Conservation (phyloP, 2,113 vertebrate species). For the Daubentonia madagascariensis region DNA sequence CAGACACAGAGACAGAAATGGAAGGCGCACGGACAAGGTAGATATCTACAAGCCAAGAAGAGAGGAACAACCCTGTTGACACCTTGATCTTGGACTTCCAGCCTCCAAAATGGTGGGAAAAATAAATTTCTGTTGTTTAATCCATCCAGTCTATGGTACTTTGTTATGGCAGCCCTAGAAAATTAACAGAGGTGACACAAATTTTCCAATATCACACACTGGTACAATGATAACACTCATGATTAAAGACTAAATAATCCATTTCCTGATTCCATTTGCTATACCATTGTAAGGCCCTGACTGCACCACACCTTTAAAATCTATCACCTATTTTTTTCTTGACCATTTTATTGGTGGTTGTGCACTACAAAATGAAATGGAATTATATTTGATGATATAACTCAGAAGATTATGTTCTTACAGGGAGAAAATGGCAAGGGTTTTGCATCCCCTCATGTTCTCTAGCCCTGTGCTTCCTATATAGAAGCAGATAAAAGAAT, state of each 20-base stretch:
- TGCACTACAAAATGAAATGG: background rate
- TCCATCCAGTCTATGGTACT: accelerated
- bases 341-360: background rate
- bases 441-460: background rate
- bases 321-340: background rate
- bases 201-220: background rate
- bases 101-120: background rate
- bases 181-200: background rate
- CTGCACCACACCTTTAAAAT: background rate
- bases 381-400: background rate
- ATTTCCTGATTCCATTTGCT: background rate
- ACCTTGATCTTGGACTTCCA: background rate
- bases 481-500: background rate
- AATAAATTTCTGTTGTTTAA: background rate
- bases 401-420: background rate
- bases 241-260: background rate
- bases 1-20: background rate
- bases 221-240: background rate
- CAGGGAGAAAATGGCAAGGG: background rate
- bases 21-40: background rate
- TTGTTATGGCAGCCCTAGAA: background rate
- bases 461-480: background rate
- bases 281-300: background rate
- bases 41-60: background rate
- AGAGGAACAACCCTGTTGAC: too few species aligned